Percentiles rank a stretch among this genome's conserved stretches.
Evolutionary conservation across 2,113 vertebrate genomes (phyloP).

Genomic region (Melanerpes aurifrons): DNA sequence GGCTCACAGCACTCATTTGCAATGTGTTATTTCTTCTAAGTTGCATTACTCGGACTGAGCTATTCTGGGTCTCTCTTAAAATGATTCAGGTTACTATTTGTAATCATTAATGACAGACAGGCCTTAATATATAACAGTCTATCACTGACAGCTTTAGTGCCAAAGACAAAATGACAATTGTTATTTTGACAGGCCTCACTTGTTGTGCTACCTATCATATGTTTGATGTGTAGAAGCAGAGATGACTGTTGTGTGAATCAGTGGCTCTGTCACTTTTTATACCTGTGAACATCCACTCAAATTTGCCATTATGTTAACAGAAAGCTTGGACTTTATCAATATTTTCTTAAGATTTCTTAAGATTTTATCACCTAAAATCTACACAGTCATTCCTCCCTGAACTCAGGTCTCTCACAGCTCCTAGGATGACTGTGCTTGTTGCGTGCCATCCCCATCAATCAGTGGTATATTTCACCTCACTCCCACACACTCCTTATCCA

Average conservation of each 20-base stretch:
- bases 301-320: not conserved
- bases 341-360: not conserved
- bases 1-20: not conserved
- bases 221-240: not conserved
- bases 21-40: not conserved
- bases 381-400: not conserved
- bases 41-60: conserved; percentile 22
- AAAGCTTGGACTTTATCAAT: not conserved
- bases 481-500: not conserved
- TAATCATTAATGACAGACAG: conserved; percentile 82
- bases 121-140: conserved; percentile 61
- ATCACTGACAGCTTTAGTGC: conserved; percentile 53
- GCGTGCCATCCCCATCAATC: not conserved
- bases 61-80: conserved; percentile 83
- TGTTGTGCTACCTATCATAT: not conserved
- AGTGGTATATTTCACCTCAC: not conserved
- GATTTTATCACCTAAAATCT: not conserved
- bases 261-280: not conserved
- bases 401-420: not conserved
- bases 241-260: not conserved
- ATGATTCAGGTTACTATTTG: conserved; percentile 90
- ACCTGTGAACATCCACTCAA: not conserved
- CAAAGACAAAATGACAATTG: not conserved
- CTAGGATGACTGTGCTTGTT: not conserved
- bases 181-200: not conserved